Evolutionary conservation across 1,140 invertebrate species (phyloP), one percentile per base, ranked within the genome.

Genomic region (Hypsibius dujardini): DNA sequence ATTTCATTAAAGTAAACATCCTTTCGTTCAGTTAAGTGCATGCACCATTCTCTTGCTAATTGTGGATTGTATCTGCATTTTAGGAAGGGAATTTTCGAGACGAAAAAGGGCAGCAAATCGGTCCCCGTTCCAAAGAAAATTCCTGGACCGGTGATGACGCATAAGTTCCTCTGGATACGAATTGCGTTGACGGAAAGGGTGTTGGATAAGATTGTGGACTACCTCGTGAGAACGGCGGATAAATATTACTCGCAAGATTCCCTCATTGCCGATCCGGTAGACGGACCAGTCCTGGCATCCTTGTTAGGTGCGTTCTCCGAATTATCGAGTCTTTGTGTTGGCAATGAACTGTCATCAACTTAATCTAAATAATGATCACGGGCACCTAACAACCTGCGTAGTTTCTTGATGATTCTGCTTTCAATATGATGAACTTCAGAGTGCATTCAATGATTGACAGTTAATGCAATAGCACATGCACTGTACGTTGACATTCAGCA

Each of bases 231-330:
- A 90, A 92, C 79, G 86, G 87, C 70, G 86, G 79, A 84, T 84
- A 76, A 85, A 76, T 94, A 90, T 77, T 95, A 94, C 80, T 90
- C 93, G 74, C 84, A 87, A 70, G 88, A 92, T 76, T 86, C 90
- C 0, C 78, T 95, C 7, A 87, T 94, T 2, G 85, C 88, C 15
- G 91, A 95, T 80, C 85, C 88, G 1, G 89, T 92, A 73, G 90
- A 88, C 81, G 91, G 91, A n/a, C 90, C 88, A 56, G 91, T 95
- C 75, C 80, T 95, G 1, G 89, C 89, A 76, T 92, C 90, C 0
- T 78, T 95, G 72, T 79, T 95, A 15, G 84, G 84, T 85, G 76
- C 80, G 78, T 75, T 45, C 42, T 71, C n/a, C 47, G n/a, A 28
- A 15, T 47, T 70, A 46, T 46, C 47, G 28, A 56, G 50, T 7